Base-by-base conservation (phyloP, 2,797 vertebrate species). In the Melanotaenia maccullochi region DNA sequence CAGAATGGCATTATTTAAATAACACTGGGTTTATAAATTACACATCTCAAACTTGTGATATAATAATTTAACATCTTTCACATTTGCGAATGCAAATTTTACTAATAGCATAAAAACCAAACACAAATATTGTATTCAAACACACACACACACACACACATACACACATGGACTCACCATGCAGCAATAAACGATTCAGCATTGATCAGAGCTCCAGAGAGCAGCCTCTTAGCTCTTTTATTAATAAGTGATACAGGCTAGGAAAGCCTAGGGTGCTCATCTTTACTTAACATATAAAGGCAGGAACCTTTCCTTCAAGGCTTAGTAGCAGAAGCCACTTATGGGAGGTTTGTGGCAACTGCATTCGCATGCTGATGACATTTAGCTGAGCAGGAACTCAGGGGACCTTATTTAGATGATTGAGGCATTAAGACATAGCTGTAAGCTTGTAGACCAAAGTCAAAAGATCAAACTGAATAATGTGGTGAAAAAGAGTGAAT, bases 241-340 rank as follows among this genome's bases (percentile, higher is more conserved):
- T 88, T 90, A 91, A 91, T 91, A 91, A 90, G 83, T 83, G 82
- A 90, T 85, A 68, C 73, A 80, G 85, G 80, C 85, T 77, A 76
- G 76, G 62, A 67, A 78, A 85, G 83, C 86, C 68, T 65, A 42
- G 69, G 84, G 70, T 67, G 56, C 72, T 85, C 81, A 71, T 91
- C 85, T 84, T 88, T 86, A 85, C 83, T 88, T 76, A 72, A 81
- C 84, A 85, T 91, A 89, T 92, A 91, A 90, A 87, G 86, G 76
- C 75, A 72, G 74, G 73, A 84, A 86, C 78, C 87, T 90, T 88
- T 80, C 64, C 73, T 85, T 83, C 79, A 75, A 84, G 82, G 85
- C 83, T 92, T 83, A 81, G 82, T 87, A 82, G 79, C 72, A 82
- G 79, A 82, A 85, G 78, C 71, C 83, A 89, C 73, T 90, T 84